Percentiles rank a stretch among this genome's conserved stretches.
Evolutionary conservation across 2,797 vertebrate genomes (phyloP).

Genomic region (Girardinus metallicus): DNA sequence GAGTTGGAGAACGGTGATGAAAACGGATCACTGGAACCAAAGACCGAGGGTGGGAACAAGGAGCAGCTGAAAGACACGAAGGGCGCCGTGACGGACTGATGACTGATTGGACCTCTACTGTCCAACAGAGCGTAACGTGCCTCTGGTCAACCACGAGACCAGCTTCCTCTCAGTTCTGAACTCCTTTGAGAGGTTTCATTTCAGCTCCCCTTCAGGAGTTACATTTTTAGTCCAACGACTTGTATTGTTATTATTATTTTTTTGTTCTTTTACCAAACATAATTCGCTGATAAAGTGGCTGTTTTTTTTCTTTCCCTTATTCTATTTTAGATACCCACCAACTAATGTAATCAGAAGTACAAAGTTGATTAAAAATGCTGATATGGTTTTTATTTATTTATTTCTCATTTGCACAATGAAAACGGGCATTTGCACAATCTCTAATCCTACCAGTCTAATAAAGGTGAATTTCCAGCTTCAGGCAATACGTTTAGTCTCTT

Average conservation of each 20-base stretch:
- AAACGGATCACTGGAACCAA: constrained; percentile 48
- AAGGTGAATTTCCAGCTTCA: neutral
- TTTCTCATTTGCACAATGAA: neutral
- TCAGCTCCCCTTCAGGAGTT: constrained; percentile 22
- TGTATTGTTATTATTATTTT: constrained; percentile 55
- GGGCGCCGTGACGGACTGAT: constrained; percentile 25
- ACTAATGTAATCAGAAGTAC: constrained; percentile 48
- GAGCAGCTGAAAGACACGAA: constrained; percentile 30
- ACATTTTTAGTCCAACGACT: constrained; percentile 48
- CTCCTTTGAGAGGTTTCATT: constrained; percentile 8
- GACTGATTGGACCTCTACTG: constrained; percentile 29
- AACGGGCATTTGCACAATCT: neutral
- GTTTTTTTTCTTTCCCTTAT: neutral
- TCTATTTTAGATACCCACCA: constrained; percentile 26
- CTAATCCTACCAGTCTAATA: neutral
- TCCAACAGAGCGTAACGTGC: constrained; percentile 16
- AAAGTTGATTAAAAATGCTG: constrained; percentile 60
- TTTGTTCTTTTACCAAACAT: constrained; percentile 46
- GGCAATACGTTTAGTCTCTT: neutral
- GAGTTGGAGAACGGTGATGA: constrained; percentile 42
- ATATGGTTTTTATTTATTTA: neutral
- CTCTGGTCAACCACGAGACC: constrained; percentile 37
- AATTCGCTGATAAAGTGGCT: constrained; percentile 18
- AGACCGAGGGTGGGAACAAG: constrained; percentile 22
- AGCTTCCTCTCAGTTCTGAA: constrained; percentile 26